Conservation (phyloP, 2,113 vertebrate genomes). For the Trematocara zebra region DNA sequence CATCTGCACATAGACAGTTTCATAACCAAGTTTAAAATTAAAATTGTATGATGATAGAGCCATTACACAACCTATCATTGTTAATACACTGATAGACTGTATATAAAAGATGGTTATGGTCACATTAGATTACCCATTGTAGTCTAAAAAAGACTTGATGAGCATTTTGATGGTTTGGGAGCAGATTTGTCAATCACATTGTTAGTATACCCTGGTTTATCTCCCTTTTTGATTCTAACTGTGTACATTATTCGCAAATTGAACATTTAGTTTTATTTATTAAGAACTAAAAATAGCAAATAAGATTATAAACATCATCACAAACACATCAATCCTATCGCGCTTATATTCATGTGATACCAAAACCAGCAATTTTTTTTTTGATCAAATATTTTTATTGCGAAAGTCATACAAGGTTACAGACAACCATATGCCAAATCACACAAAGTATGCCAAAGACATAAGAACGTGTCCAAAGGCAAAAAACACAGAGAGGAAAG, state of each 20-base stretch:
- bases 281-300: background rate
- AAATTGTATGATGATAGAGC: background rate
- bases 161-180: background rate
- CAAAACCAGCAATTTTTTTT: too few species aligned
- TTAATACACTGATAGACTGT: background rate
- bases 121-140: background rate
- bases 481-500: too few species aligned
- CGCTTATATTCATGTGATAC: background rate
- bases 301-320: background rate
- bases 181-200: background rate
- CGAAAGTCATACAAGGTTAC: too few species aligned
- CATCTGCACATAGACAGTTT: background rate
- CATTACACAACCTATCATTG: background rate
- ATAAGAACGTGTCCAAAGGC: too few species aligned
- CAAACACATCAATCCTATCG: accelerated
- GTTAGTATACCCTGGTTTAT: background rate
- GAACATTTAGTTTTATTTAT: accelerated
- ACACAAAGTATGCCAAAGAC: too few species aligned
- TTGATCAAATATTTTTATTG: too few species aligned
- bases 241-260: background rate
- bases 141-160: background rate
- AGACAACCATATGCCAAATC: too few species aligned
- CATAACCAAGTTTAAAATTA: background rate
- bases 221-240: background rate
- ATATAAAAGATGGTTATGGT: background rate